These are phyloP conservation scores for Adelognathus sp. DNA, from an alignment of 2,888 invertebrate species.

Conservation along the genomic window DNA sequence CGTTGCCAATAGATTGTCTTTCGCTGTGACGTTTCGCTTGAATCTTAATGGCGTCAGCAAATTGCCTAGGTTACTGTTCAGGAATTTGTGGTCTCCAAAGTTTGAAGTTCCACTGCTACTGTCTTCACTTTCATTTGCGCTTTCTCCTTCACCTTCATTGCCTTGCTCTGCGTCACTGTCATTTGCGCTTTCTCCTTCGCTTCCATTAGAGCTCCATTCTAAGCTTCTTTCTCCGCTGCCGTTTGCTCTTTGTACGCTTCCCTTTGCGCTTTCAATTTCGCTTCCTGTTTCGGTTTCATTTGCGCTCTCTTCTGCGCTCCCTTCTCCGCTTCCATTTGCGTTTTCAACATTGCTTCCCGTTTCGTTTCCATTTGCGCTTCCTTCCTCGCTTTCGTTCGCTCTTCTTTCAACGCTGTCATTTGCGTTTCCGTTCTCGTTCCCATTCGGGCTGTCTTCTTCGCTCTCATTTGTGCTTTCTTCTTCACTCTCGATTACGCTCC, in stretches of 20 bases:
- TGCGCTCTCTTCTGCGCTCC: too few relatives aligned
- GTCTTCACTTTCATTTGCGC: not conserved
- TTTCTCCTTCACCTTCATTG: not conserved
- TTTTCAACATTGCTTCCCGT: too few relatives aligned
- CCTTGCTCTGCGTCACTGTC: not conserved
- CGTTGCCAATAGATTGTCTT: slow-evolving; percentile 19
- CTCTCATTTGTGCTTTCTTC: not conserved
- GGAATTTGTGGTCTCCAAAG: too few relatives aligned
- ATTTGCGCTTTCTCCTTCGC: not conserved
- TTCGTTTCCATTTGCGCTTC: not conserved
- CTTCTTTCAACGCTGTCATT: not conserved
- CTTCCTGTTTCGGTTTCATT: not conserved
- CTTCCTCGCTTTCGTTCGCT: not conserved
- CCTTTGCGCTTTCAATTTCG: too few relatives aligned
- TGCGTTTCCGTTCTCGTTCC: not conserved
- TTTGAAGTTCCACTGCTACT: too few relatives aligned
- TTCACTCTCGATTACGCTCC: too few relatives aligned
- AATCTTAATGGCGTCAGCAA: not conserved
- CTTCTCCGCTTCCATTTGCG: too few relatives aligned
- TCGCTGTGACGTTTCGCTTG: not conserved
- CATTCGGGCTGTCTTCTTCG: not conserved
- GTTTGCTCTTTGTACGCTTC: too few relatives aligned
- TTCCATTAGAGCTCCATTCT: not conserved
- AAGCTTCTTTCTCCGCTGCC: too few relatives aligned
- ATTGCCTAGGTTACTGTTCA: not conserved